Evolutionary conservation across 1,140 invertebrate species (phyloP), one percentile per base, ranked within the genome.

Genomic region (Orchesella cincta): DNA sequence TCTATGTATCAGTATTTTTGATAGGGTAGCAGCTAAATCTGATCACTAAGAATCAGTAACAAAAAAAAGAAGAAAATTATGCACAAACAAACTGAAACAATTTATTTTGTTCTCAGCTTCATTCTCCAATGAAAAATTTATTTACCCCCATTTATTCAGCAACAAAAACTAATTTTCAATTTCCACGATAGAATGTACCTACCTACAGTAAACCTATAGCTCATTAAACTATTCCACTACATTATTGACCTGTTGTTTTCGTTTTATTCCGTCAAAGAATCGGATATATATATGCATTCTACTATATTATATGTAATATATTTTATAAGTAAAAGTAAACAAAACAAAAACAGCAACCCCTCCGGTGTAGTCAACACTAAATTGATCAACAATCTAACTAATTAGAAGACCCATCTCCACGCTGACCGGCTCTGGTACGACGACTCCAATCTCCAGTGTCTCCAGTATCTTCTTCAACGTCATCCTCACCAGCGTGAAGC

Each of bases 401-500:
- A 51, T 73, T 73, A 28, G 39, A 73, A 23, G 35, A 26, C 14
- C 36, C 73, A 29, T 39, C 35, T 54, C 34, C 76, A 16, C 73
- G 73, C 1, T 51, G 39, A 67, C 76, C 72, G 2, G 76, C 76
- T 28, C 76, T 64, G 16, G 79, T 80, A 26, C 79, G 36, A 26
- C 79, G 74, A 74, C 73, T 74, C 79, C 79, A 80, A 35, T 46
- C 71, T 26, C 39, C 71, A 14, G 73, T 62, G 34, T 80, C 79
- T 46, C 72, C 74, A 0, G 64, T 64, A 34, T 78, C 74, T 51
- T 80, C 76, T 20, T 78, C 64, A n/a, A 52, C 70, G 31, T 75
- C 80, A 29, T 74, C 75, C 39, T 26, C 76, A 31, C 78, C 78
- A 23, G 81, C 81, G 67, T 81, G 81, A 31, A 81, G 72, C 62